Evolutionary conservation across 2,888 invertebrate genomes (phyloP), one percentile per base, ranked within the genome.

Genomic region (Leptothorax acervorum): DNA sequence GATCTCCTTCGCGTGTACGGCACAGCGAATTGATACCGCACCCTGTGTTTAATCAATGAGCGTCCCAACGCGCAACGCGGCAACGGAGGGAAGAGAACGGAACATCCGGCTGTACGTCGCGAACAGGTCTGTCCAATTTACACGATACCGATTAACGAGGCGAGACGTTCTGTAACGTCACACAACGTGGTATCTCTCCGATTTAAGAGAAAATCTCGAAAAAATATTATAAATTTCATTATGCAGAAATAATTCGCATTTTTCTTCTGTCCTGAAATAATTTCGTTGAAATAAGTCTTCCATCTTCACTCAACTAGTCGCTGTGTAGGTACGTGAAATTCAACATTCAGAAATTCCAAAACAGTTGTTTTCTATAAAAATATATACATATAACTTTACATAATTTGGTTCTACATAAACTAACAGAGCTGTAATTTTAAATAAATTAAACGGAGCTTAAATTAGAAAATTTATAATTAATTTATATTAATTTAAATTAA

Each of bases 41-140:
- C 3, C 42, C 11, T 23, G 83, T 86, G 86, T 78, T 91, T 84
- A 87, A 91, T 89, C 88, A 89, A 91, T 90, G 87, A 89, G 86
- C 75, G 81, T 31, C 12, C 12, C 15, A 51, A 48, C 23, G 23
- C 23, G 23, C 23, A 23, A n/a, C n/a, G n/a, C n/a, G n/a, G n/a
- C n/a, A n/a, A 23, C 12, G 2, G 23, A 83, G 82, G 82, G 82
- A 68, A 85, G 87, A 83, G 87, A 86, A 85, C 70, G 81, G 23
- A 82, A 82, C 86, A 84, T 90, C 87, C 89, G 86, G 48, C 15
- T 35, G n/a, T 39, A 11, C 8, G 12, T 28, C 57, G 6, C 57
- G 4, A 23, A 51, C 18, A 71, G 45, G 11, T 39, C 15, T 55
- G 28, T 45, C 23, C n/a, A 8, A 53, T 57, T 42, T 57, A 31